Base-by-base conservation (phyloP, 2,113 vertebrate genomes). In the Malurus elegans region DNA sequence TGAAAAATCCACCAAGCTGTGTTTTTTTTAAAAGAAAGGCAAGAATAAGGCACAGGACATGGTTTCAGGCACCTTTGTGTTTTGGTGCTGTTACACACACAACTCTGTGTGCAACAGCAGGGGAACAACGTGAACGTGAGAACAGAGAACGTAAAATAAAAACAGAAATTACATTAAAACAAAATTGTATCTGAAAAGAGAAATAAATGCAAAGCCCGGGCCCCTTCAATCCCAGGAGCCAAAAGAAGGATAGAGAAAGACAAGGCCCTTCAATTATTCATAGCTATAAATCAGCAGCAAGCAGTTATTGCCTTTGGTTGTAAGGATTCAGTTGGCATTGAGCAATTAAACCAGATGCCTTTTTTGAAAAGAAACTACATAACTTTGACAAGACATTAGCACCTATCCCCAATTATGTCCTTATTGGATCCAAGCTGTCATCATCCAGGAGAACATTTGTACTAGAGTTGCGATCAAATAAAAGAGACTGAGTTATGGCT, bases 191-290 rank as follows among this genome's bases (percentile, higher is more conserved):
- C 79, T 94, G 12, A 48, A 48, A 48, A 10, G 2, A 11, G 47
- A 23, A 95, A 94, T 92, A 88, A 88, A 95, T 92, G 69, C 75
- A 86, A 88, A 90, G 10, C 31, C 61, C 66, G 31, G 26, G 50
- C 93, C 51, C 48, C 48, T 93, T 95, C 74, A 81, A 76, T 97
- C 91, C 90, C 16, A 26, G 86, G 57, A 97, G 79, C 91, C 89
- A 96, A 79, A 79, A 45, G 38, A 74, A 95, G 92, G 38, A 26
- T 32, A 70, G 54, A 90, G 48, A 69, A 94, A 96, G 79, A 79
- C 79, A 97, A 93, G 86, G 42, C 50, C 61, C 95, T 97, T 97
- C 92, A 91, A 87, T 98, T 97, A 97, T 98, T 97, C 93, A 97
- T 92, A 87, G 92, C 88, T 73, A 88, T 58, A 95, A 78, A 95